A percentile compares a stretch with the other conserved stretches of the same genome.
Conservation (phyloP, 2,888 invertebrate genomes). For the Drosophila birchii region DNA sequence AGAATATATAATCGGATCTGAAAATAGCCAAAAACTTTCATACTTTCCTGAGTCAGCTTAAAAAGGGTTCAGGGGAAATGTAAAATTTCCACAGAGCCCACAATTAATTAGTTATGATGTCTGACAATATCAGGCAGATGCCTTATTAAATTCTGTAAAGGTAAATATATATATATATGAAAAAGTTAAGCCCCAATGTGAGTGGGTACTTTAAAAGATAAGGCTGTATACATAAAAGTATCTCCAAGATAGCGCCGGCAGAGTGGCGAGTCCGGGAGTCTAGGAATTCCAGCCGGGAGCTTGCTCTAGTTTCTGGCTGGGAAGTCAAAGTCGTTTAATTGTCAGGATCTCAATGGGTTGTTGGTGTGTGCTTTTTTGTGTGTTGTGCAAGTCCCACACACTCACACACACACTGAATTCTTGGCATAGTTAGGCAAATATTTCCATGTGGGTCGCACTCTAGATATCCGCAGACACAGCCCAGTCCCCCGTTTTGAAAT, state of each 20-base stretch:
- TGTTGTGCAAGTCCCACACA: constrained; percentile 40
- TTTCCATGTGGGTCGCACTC: constrained; percentile 44
- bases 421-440: constrained; percentile 46
- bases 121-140: not conserved
- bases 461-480: constrained; percentile 10
- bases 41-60: not conserved
- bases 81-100: not conserved
- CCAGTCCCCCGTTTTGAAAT: constrained; percentile 5
- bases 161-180: constrained; percentile 18
- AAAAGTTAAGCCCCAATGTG: not conserved
- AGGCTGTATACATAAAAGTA: not conserved
- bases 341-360: constrained; percentile 26
- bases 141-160: constrained; percentile 3
- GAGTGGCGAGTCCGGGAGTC: constrained; percentile 10
- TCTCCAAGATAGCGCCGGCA: constrained; percentile 11
- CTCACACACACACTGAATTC: constrained; percentile 51
- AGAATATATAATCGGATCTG: constrained; percentile 13
- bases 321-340: constrained; percentile 41
- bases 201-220: constrained; percentile 11
- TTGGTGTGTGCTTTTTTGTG: not conserved
- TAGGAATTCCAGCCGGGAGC: constrained; percentile 25
- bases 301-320: constrained; percentile 34
- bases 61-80: constrained; percentile 1
- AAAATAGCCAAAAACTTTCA: constrained; percentile 5
- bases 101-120: constrained; percentile 15